Percentiles rank a stretch among this genome's conserved stretches.
These are phyloP conservation scores for Craseonycteris thonglongyai DNA, from an alignment of 2,113 vertebrate species.

Conservation along the genomic window DNA sequence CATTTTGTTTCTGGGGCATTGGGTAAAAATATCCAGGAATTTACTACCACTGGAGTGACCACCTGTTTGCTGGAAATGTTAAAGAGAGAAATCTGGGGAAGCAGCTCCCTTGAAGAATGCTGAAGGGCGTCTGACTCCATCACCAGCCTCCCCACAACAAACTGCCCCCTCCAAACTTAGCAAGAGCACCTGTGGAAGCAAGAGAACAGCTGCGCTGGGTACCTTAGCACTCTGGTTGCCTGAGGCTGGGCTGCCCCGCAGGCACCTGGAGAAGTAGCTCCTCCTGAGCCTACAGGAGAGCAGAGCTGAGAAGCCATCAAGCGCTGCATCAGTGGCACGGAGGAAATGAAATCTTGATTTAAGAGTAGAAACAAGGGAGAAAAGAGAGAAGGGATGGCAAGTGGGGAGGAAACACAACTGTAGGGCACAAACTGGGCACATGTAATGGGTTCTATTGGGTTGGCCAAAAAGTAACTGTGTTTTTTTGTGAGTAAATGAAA, in stretches of 20 bases:
- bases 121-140: background rate
- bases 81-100: conserved; percentile 52
- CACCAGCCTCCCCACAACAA: background rate
- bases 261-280: background rate
- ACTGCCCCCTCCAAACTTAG: background rate
- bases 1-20: conserved; percentile 68
- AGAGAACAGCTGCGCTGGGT: background rate
- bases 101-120: background rate
- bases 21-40: conserved; percentile 79
- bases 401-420: background rate
- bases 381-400: background rate
- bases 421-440: background rate
- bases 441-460: no score
- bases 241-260: background rate
- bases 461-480: no score
- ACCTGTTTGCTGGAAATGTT: conserved; percentile 73
- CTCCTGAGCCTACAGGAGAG: background rate
- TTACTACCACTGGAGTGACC: conserved; percentile 62
- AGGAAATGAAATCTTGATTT: background rate
- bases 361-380: background rate
- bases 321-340: background rate
- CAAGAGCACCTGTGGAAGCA: conserved; percentile 1
- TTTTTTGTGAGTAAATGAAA: no score
- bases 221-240: background rate
- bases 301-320: background rate